Evolutionary conservation across 2,113 vertebrate species (phyloP), one percentile per base, ranked within the genome.

Genomic region (Trematomus loennbergii): DNA sequence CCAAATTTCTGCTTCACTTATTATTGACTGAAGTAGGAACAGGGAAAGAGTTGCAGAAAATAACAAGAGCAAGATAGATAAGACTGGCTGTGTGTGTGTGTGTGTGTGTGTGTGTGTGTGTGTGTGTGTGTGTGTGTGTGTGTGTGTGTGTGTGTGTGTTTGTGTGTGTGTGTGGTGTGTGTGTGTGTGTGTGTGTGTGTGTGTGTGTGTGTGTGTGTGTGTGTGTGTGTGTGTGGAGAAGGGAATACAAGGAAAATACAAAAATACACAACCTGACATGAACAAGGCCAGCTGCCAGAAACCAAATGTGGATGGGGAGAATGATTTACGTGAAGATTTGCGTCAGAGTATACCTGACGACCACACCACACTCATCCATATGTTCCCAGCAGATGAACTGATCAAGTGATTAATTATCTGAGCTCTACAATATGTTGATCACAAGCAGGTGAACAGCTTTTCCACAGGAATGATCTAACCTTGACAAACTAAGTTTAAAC

Each of bases 1-100:
- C 87, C 72, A 91, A 84, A 90, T 93, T 81, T 87, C 67, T 72
- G n/a, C 72, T 87, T 65, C 72, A 68, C 70, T 81, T 87, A 68
- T 76, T 84, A 90, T 87, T 82, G 80, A 92, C 78, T 80, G 75
- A 76, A 70, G 73, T 68, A 65, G 75, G 73, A 82, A 67, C 40
- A 79, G 50, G 55, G 58, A 63, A 72, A 49, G 43, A 85, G 62
- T 57, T 40, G 75, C 20, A 52, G 49, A 22, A 72, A 81, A 84
- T 82, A 80, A 87, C 72, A 69, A 66, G 64, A 18, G 65, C 69
- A 72, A 74, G 77, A 63, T 40, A 55, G 77, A 78, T 75, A 63
- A 81, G 79, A 59, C 46, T 2, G 74, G 15, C 52, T 53, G 64
- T 81, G 52, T 60, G 53, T 65, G 71, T 64, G 33, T 36, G 33